These are phyloP conservation scores for Hirundo rustica DNA, from an alignment of 2,797 vertebrate genomes.

Conservation along the genomic window DNA sequence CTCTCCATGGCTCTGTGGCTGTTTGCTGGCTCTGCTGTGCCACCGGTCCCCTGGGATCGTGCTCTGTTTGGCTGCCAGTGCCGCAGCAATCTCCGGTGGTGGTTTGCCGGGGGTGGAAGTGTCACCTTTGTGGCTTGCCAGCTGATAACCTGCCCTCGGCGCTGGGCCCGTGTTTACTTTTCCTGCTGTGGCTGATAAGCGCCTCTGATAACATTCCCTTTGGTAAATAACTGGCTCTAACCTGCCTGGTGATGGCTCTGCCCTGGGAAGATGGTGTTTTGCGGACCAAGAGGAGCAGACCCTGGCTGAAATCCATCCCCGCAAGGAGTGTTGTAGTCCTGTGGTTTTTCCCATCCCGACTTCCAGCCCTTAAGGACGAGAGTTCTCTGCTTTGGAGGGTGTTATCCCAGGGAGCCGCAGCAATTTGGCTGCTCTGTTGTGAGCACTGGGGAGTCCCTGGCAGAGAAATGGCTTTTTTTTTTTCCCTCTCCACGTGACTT, in stretches of 20 bases:
- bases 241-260: background rate
- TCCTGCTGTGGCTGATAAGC: background rate
- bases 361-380: background rate
- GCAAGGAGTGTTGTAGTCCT: accelerated
- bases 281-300: background rate
- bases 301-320: background rate
- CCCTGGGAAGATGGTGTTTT: background rate
- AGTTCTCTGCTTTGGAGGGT: background rate
- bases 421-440: background rate
- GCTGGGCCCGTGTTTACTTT: background rate
- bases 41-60: accelerated
- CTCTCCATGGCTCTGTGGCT: background rate
- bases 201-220: background rate
- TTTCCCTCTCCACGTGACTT: background rate
- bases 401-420: background rate
- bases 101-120: background rate
- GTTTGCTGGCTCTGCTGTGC: background rate
- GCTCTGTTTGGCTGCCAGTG: background rate
- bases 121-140: background rate
- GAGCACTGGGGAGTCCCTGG: background rate
- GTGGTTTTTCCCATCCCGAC: background rate
- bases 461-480: background rate
- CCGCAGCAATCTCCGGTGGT: background rate
- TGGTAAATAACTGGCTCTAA: background rate
- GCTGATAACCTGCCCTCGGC: background rate